Conservation (phyloP, 2,888 invertebrate genomes). For the Anaspis maculata region DNA sequence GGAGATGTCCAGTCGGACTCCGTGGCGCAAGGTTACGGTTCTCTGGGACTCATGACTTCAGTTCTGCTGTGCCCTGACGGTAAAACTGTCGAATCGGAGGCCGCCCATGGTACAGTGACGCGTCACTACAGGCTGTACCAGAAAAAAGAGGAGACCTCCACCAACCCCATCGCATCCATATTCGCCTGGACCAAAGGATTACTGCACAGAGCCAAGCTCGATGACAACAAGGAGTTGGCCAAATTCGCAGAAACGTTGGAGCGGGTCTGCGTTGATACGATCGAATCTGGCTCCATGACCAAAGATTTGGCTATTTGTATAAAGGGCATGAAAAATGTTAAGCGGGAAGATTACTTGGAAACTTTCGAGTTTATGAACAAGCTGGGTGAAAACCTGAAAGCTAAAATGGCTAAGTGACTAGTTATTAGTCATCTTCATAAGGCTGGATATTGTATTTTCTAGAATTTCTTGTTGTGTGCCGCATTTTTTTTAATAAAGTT, state of each 20-base stretch:
- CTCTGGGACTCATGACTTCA: constrained; percentile 96
- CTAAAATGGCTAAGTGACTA: constrained; percentile 52
- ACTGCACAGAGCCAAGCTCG: constrained; percentile 88
- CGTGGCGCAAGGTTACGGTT: constrained; percentile 94
- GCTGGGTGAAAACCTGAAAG: constrained; percentile 79
- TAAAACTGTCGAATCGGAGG: constrained; percentile 95
- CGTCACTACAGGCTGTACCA: constrained; percentile 60
- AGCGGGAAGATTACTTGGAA: constrained; percentile 81
- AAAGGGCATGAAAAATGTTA: constrained; percentile 79
- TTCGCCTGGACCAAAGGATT: constrained; percentile 95
- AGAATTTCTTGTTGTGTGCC: too few species aligned
- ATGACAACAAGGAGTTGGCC: constrained; percentile 67
- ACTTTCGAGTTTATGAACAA: constrained; percentile 97
- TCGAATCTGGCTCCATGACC: constrained; percentile 92
- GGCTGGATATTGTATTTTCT: too few species aligned
- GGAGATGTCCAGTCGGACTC: constrained; percentile 99
- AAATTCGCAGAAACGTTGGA: constrained; percentile 83
- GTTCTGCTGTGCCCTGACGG: constrained; percentile 96
- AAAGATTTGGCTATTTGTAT: constrained; percentile 98
- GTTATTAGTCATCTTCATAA: constrained; percentile 8
- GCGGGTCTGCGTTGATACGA: constrained; percentile 86
- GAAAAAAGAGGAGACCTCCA: constrained; percentile 96
- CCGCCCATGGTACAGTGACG: constrained; percentile 84
- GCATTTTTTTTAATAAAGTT: too few species aligned
- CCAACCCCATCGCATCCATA: constrained; percentile 97